Conservation (phyloP, 1,140 invertebrate species). For the Aphis craccivora region DNA sequence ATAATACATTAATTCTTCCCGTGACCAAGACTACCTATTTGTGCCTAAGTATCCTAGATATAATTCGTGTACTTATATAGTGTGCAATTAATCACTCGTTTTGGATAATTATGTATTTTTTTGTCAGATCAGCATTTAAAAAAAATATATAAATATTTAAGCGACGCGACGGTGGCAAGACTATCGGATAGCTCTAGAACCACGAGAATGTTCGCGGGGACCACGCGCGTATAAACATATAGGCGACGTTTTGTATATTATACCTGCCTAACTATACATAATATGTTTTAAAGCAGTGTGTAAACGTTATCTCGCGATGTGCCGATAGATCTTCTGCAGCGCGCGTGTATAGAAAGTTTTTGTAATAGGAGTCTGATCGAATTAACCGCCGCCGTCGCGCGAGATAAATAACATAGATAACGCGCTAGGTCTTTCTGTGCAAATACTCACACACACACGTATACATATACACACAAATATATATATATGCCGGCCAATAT, state of each 20-base stretch:
- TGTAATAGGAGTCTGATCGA: slow-evolving; percentile 45
- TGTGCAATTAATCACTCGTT: background rate
- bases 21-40: too few relatives aligned
- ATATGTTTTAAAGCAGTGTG: background rate
- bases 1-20: too few relatives aligned
- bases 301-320: slow-evolving; percentile 37
- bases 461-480: background rate
- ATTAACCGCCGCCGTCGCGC: slow-evolving; percentile 40
- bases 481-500: background rate
- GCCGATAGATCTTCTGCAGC: slow-evolving; percentile 46
- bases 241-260: background rate
- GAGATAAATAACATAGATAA: slow-evolving; percentile 57
- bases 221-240: slow-evolving; percentile 16
- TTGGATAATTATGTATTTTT: background rate
- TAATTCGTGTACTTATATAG: background rate
- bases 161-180: background rate
- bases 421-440: slow-evolving; percentile 30
- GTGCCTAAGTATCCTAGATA: background rate
- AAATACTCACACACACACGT: background rate
- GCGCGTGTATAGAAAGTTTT: slow-evolving; percentile 36
- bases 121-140: background rate
- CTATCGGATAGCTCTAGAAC: background rate
- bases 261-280: background rate
- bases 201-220: slow-evolving; percentile 16
- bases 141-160: background rate